Evolutionary conservation across 2,113 vertebrate genomes (phyloP).

Genomic region (Cnemophilus loriae): DNA sequence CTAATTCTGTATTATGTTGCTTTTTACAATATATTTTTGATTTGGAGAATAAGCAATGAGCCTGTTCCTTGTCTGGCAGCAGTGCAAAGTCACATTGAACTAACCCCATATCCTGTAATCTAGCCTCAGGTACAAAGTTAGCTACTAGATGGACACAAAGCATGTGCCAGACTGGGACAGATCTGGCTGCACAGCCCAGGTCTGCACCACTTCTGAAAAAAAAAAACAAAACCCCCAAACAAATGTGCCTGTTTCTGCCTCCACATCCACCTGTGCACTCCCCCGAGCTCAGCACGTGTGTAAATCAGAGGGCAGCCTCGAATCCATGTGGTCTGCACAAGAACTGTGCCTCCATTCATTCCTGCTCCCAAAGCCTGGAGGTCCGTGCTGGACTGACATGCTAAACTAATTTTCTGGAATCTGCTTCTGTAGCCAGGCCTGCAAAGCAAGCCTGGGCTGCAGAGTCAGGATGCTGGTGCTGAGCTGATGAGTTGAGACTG

Average conservation of each 20-base stretch:
- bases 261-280: not conserved
- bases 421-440: not conserved
- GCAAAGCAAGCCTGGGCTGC: not conserved
- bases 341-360: constrained; percentile 43
- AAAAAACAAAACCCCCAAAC: not conserved
- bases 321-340: not conserved
- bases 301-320: not conserved
- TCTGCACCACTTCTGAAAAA: not conserved
- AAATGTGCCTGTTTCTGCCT: not conserved
- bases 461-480: not conserved
- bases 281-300: not conserved
- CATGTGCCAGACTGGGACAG: not conserved
- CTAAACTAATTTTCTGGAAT: constrained; percentile 51
- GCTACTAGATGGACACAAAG: constrained; percentile 36
- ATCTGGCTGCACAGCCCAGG: not conserved
- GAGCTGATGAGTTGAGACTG: not conserved
- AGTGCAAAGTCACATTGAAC: constrained; percentile 24
- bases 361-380: not conserved
- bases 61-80: constrained; percentile 29
- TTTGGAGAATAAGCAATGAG: not conserved
- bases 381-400: not conserved
- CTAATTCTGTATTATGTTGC: not conserved
- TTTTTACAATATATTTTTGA: not conserved
- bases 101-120: not conserved
- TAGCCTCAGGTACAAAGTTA: constrained; percentile 36